phyloP scores from a whole-genome alignment of 2,888 invertebrate genomes.

The Muschampia staudingeri region DNA sequence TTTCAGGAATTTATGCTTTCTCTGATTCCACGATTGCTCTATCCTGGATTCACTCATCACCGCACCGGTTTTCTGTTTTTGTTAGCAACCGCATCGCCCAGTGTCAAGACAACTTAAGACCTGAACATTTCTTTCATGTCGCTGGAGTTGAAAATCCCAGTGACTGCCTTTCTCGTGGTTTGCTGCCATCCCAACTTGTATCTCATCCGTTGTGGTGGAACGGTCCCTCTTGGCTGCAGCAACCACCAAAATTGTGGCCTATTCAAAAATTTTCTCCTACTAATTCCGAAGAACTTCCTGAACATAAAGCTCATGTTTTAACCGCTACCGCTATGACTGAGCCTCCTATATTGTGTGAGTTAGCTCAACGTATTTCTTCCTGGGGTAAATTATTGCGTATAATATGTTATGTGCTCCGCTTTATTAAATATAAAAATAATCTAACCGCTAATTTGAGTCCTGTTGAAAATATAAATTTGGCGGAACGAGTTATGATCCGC shows the following conservation, averaged over 20 bases:
- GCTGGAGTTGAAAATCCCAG: not conserved
- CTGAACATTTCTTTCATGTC: not conserved
- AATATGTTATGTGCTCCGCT: not conserved
- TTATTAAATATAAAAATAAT: not conserved
- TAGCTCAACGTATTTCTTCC: not conserved
- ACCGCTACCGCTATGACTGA: not conserved
- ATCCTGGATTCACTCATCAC: not conserved
- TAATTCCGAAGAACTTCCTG: not conserved
- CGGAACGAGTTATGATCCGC: not conserved
- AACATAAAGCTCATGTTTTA: not conserved
- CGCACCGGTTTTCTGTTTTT: not conserved
- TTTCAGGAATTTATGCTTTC: not conserved
- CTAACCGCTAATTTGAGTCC: not conserved
- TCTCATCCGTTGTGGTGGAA: not conserved
- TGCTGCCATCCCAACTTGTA: not conserved
- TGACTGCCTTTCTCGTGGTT: not conserved
- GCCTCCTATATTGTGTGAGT: not conserved
- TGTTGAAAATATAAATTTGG: not conserved
- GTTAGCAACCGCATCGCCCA: not conserved
- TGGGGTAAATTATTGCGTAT: not conserved
- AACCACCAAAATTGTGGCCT: not conserved
- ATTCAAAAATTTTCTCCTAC: not conserved
- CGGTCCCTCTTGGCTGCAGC: not conserved
- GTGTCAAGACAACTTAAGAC: not conserved
- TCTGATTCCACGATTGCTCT: not conserved